phyloP scores from a whole-genome alignment of 2,888 invertebrate genomes.

The Monoplex corrugatus region DNA sequence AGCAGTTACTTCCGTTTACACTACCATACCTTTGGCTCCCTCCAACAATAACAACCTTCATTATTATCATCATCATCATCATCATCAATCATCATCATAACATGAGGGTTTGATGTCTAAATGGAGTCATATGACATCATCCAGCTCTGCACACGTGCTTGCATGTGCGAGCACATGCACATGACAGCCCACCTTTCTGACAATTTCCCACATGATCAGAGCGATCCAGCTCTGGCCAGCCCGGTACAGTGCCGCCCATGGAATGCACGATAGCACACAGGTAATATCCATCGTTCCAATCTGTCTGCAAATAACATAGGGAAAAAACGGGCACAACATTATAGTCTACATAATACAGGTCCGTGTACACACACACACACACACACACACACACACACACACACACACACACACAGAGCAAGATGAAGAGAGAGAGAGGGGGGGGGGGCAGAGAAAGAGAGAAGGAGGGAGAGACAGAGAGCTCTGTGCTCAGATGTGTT shows the following conservation, averaged over 20 bases:
- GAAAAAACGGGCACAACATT: background rate
- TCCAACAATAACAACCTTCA: too few species aligned
- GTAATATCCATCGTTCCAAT: conserved; percentile 97
- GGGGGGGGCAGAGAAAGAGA: background rate
- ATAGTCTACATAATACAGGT: background rate
- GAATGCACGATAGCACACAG: conserved; percentile 94
- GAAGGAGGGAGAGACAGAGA: too few species aligned
- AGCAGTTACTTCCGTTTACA: too few species aligned
- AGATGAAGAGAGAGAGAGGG: background rate
- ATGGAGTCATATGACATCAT: too few species aligned
- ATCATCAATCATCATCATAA: too few species aligned
- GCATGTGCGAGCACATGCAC: too few species aligned
- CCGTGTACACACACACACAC: background rate
- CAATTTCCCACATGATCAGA: conserved; percentile 79
- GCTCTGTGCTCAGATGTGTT: too few species aligned
- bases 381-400: background rate
- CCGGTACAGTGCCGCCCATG: conserved; percentile 93
- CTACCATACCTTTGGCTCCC: too few species aligned
- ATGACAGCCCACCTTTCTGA: conserved; percentile 68
- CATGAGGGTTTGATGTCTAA: too few species aligned
- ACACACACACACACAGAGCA: background rate
- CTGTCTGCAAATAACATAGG: conserved; percentile 86
- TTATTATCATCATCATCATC: too few species aligned
- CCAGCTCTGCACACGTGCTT: background rate
- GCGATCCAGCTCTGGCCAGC: conserved; percentile 90